phyloP scores from a whole-genome alignment of 1,140 invertebrate genomes.

The Zeugodacus cucurbitae region DNA sequence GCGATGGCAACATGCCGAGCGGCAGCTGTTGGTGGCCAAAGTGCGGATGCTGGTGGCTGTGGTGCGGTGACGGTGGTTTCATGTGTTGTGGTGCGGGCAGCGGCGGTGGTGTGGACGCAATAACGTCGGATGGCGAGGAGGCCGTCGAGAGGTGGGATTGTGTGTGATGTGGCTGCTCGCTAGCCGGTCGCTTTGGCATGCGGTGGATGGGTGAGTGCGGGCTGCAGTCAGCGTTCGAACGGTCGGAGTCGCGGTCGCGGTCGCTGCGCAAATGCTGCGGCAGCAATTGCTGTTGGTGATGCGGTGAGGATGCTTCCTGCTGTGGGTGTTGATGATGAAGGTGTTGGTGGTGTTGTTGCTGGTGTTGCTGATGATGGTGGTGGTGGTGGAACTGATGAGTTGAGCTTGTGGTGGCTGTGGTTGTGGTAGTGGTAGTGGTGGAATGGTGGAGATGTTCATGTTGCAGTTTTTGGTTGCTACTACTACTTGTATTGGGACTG shows the following conservation, averaged over 20 bases:
- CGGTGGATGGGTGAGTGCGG: background rate
- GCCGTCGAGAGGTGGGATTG: conserved; percentile 31
- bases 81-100: conserved; percentile 51
- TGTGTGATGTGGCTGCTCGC: conserved; percentile 38
- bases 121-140: conserved; percentile 21
- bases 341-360: conserved; percentile 41
- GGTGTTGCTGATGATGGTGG: conserved; percentile 45
- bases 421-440: conserved; percentile 50
- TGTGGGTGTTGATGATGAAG: conserved; percentile 39
- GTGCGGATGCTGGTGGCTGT: conserved; percentile 43
- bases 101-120: conserved; percentile 42
- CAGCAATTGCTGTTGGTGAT: conserved; percentile 39
- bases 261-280: conserved; percentile 26
- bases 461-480: conserved; percentile 41
- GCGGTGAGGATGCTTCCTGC: background rate
- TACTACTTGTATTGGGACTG: conserved; percentile 53
- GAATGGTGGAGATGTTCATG: conserved; percentile 43
- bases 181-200: conserved; percentile 27
- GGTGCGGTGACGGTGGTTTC: conserved; percentile 40
- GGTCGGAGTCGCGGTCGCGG: conserved; percentile 15
- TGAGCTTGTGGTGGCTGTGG: conserved; percentile 35
- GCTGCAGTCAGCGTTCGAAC: background rate
- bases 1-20: conserved; percentile 40
- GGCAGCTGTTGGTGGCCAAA: conserved; percentile 44
- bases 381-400: conserved; percentile 48